These are phyloP conservation scores for Mellilla xanthometata DNA, from an alignment of 2,888 invertebrate genomes.

Conservation along the genomic window DNA sequence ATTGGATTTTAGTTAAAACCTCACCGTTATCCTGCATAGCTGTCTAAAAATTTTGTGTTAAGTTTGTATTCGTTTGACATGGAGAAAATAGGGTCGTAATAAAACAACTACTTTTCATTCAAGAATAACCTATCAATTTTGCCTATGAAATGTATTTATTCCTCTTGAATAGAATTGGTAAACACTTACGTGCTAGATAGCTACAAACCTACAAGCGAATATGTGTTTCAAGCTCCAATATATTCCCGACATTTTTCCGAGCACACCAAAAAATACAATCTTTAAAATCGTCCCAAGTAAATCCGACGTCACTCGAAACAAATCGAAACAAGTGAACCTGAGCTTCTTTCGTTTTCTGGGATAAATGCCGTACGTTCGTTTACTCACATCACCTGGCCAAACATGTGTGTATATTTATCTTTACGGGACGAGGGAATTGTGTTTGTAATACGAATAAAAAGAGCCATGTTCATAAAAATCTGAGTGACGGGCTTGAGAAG, in stretches of 20 bases:
- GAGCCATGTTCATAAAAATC: constrained; percentile 12
- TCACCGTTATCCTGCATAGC: too few species aligned
- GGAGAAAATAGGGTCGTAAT: too few species aligned
- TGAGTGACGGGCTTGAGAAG: constrained; percentile 9
- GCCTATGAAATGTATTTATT: too few species aligned
- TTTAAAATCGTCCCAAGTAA: constrained; percentile 12
- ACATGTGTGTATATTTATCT: constrained; percentile 18
- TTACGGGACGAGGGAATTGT: constrained; percentile 16
- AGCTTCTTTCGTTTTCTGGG: constrained; percentile 6
- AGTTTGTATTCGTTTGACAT: too few species aligned
- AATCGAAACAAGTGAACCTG: constrained; percentile 14
- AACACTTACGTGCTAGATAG: too few species aligned
- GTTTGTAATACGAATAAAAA: constrained; percentile 18
- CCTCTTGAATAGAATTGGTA: too few species aligned
- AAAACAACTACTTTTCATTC: too few species aligned
- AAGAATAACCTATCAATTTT: too few species aligned
- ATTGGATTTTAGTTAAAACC: too few species aligned
- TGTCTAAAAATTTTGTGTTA: too few species aligned
- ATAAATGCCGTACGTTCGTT: constrained; percentile 12
- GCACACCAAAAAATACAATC: constrained; percentile 2
- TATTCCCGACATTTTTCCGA: not conserved
- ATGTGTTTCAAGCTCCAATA: too few species aligned
- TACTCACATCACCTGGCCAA: constrained; percentile 20
- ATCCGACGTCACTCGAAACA: constrained; percentile 11
- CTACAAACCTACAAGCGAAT: too few species aligned